phyloP scores from a whole-genome alignment of 2,888 invertebrate species.

The Spodoptera exigua region DNA sequence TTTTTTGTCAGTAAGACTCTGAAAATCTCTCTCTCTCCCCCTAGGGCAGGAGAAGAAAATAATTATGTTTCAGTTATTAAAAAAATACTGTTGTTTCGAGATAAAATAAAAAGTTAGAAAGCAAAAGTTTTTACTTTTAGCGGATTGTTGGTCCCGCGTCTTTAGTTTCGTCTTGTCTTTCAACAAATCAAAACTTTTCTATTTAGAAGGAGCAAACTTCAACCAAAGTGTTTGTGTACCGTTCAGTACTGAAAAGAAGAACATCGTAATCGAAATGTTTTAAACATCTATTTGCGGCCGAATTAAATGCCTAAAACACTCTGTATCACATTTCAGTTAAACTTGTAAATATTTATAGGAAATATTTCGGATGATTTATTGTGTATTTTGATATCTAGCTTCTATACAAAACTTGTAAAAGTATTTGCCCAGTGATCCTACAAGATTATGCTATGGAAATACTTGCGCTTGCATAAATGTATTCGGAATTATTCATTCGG shows the following conservation, averaged over 20 bases:
- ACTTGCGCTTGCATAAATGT: slow-evolving; percentile 68
- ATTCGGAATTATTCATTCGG: slow-evolving; percentile 77
- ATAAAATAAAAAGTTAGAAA: slow-evolving; percentile 69
- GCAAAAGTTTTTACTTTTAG: slow-evolving; percentile 64
- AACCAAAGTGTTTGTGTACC: slow-evolving; percentile 32
- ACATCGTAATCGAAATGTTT: slow-evolving; percentile 18
- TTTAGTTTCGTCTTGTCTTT: slow-evolving; percentile 59
- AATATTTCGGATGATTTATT: slow-evolving; percentile 39
- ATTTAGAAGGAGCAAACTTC: slow-evolving; percentile 50
- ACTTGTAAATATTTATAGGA: slow-evolving; percentile 38
- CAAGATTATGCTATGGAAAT: slow-evolving; percentile 62
- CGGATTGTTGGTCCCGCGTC: slow-evolving; percentile 65
- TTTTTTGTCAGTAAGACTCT: too few species aligned
- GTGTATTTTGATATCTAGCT: slow-evolving; percentile 33
- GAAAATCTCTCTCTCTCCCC: too few species aligned
- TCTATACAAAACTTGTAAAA: slow-evolving; percentile 52
- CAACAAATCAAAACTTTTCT: slow-evolving; percentile 74
- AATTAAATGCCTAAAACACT: slow-evolving; percentile 12
- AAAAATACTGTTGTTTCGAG: slow-evolving; percentile 57
- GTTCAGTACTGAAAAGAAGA: slow-evolving; percentile 31
- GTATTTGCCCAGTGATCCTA: slow-evolving; percentile 57
- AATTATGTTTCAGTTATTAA: slow-evolving; percentile 12
- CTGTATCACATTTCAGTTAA: slow-evolving; percentile 33
- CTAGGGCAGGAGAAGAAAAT: too few species aligned
- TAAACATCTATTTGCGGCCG: slow-evolving; percentile 8